A percentile compares a stretch with the other conserved stretches of the same genome.
Conservation (phyloP, 2,113 vertebrate genomes). For the Phaethon lepturus region DNA sequence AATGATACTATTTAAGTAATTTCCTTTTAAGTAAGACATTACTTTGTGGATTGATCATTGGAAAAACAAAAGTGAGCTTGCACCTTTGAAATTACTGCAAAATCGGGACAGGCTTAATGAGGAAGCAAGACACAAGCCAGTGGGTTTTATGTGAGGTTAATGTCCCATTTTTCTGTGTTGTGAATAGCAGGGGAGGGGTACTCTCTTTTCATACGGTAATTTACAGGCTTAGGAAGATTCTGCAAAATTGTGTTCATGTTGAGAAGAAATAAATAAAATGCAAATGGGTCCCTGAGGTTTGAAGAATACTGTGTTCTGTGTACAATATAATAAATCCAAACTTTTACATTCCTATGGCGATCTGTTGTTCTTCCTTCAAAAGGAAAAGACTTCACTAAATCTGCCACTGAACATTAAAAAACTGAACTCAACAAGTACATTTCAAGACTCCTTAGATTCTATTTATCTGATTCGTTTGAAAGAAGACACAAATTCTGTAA, state of each 20-base stretch:
- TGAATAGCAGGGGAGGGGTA: neutral
- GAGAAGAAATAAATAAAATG: conserved; percentile 23
- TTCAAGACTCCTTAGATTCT: neutral
- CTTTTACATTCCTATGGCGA: neutral
- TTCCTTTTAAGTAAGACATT: neutral
- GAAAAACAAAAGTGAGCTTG: neutral
- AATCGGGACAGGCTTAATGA: conserved; percentile 13
- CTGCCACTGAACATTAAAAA: neutral
- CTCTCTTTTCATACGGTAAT: neutral
- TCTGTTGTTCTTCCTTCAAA: neutral
- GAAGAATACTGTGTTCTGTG: neutral
- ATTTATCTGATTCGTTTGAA: neutral
- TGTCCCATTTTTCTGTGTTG: conserved; percentile 22
- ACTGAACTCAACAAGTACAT: neutral
- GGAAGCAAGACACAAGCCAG: conserved; percentile 17
- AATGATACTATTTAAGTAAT: neutral
- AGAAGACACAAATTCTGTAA: neutral
- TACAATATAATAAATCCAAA: neutral
- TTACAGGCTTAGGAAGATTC: neutral
- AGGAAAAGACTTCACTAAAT: neutral
- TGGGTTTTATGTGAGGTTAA: conserved; percentile 55
- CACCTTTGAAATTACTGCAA: conserved; percentile 9
- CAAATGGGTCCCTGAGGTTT: neutral
- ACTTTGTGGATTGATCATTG: neutral
- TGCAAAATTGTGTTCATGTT: neutral